Percentiles rank a stretch among this genome's conserved stretches.
Conservation (phyloP, 1,140 invertebrate species). For the Andricus grossulariae region DNA sequence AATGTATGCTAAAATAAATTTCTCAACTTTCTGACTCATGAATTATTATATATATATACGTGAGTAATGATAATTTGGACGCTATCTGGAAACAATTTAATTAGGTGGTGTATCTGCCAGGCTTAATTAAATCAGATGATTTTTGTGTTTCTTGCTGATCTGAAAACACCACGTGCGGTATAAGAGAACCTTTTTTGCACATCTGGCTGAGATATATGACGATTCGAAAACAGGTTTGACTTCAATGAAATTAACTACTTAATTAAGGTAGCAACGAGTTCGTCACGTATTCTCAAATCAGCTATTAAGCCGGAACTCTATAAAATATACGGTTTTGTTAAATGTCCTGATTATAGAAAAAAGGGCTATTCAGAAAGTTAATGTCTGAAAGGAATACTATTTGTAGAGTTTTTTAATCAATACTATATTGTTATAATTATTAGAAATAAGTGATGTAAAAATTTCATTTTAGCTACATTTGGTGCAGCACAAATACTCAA, state of each 20-base stretch:
- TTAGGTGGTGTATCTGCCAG: neutral
- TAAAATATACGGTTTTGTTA: neutral
- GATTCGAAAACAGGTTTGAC: conserved; percentile 8
- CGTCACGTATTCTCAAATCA: conserved; percentile 2
- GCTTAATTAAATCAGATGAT: conserved; percentile 3
- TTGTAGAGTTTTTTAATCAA: neutral
- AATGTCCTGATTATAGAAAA: neutral
- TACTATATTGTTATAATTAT: no score
- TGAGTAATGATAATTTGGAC: no score
- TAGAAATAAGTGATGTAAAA: no score
- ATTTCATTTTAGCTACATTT: no score
- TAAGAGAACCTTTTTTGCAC: neutral
- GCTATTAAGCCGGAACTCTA: neutral
- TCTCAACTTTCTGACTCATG: no score
- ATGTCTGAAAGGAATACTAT: neutral
- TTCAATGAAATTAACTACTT: conserved; percentile 10
- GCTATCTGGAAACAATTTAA: neutral
- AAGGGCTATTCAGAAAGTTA: neutral
- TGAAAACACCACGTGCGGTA: neutral
- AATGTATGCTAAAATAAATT: no score
- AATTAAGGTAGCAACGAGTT: conserved; percentile 9
- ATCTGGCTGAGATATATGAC: neutral
- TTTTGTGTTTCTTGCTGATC: neutral
- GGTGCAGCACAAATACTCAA: no score
- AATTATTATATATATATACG: no score